Evolutionary conservation across 2,113 vertebrate species (phyloP).

Genomic region (Osmerus eperlanus): DNA sequence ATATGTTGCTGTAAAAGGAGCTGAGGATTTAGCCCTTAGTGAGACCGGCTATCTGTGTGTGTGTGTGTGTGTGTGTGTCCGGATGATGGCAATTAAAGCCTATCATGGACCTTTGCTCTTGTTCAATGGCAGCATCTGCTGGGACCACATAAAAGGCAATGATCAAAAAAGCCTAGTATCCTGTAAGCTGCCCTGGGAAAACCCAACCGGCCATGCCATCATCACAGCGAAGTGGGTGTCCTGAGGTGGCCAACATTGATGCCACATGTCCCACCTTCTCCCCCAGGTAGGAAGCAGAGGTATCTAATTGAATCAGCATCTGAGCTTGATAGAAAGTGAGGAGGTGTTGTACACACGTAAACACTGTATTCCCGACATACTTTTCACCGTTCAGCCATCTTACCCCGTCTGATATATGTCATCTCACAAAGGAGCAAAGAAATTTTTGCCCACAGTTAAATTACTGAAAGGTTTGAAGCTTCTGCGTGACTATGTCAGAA

Average conservation of each 20-base stretch:
- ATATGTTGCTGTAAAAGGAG: not conserved
- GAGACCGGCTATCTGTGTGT: not conserved
- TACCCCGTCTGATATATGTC: too few relatives aligned
- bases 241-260: constrained; percentile 22
- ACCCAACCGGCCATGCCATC: constrained; percentile 11
- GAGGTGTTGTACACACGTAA: too few relatives aligned
- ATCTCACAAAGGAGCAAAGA: too few relatives aligned
- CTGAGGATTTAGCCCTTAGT: not conserved
- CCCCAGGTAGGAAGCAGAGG: constrained; percentile 24
- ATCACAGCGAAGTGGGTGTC: constrained; percentile 37
- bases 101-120: too few relatives aligned
- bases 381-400: too few relatives aligned
- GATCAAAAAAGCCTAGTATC: constrained; percentile 26
- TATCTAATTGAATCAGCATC: constrained; percentile 35
- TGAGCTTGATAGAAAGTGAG: not conserved
- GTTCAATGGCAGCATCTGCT: not conserved
- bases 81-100: constrained; percentile 5
- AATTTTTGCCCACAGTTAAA: too few relatives aligned
- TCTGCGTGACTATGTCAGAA: too few relatives aligned
- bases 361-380: too few relatives aligned
- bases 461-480: too few relatives aligned
- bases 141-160: constrained; percentile 1
- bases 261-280: not conserved
- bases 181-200: constrained; percentile 17
- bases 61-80: constrained; percentile 1